Conservation (phyloP, 1,140 invertebrate species). For the Schlechtendalia chinensis region DNA sequence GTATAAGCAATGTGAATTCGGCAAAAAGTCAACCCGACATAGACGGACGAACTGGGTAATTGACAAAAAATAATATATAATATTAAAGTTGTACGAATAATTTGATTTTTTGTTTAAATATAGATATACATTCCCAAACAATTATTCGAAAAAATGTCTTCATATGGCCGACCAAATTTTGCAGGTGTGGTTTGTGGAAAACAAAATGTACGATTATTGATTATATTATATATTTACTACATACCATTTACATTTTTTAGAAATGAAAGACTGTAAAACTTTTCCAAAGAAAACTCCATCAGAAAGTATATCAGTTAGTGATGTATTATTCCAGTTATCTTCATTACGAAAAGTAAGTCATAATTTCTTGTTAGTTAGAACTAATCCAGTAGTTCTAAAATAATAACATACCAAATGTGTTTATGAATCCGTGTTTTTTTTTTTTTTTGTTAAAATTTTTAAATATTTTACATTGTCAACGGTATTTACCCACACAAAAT, state of each 20-base stretch:
- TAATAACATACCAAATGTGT: no score
- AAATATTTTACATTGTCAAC: no score
- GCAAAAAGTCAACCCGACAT: background rate
- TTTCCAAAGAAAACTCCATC: background rate
- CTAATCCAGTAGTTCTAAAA: no score
- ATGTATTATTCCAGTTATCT: conserved; percentile 43
- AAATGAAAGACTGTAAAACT: conserved; percentile 32
- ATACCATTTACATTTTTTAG: background rate
- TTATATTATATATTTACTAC: background rate
- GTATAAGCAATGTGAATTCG: conserved; percentile 1
- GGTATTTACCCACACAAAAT: background rate
- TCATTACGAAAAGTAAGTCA: conserved; percentile 34
- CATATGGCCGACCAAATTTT: conserved; percentile 35
- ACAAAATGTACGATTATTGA: background rate
- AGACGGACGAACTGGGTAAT: background rate
- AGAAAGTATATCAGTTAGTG: conserved; percentile 38
- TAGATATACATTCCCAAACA: background rate
- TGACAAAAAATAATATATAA: background rate
- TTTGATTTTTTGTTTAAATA: background rate
- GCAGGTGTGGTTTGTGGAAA: conserved; percentile 27
- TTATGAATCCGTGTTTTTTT: no score
- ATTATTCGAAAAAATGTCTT: conserved; percentile 28
- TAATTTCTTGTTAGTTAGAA: no score
- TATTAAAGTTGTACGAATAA: background rate
- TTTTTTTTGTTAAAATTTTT: no score